Evolutionary conservation across 1,140 invertebrate species (phyloP).

Genomic region (Temnothorax nylanderi): DNA sequence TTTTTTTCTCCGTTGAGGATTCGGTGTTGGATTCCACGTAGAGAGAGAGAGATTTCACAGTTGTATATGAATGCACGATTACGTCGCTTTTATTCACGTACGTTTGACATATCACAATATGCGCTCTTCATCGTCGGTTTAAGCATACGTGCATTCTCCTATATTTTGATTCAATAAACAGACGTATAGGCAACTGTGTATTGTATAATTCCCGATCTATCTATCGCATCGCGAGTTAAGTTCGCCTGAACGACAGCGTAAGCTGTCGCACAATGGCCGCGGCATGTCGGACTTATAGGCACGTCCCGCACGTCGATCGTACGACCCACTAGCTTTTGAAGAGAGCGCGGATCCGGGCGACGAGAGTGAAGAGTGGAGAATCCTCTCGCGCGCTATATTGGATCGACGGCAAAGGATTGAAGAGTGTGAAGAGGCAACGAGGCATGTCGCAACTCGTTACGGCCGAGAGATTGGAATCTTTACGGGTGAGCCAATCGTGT

Average conservation of each 20-base stretch:
- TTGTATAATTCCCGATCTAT: conserved; percentile 34
- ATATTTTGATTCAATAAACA: conserved; percentile 15
- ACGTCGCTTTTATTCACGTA: neutral
- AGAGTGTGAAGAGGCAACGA: conserved; percentile 66
- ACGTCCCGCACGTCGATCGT: conserved; percentile 67
- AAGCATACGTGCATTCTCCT: neutral
- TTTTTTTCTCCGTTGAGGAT: neutral
- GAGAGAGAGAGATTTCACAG: neutral
- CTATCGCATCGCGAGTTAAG: conserved; percentile 32
- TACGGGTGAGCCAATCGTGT: conserved; percentile 52
- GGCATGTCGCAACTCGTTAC: conserved; percentile 72
- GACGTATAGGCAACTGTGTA: no score
- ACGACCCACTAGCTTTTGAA: conserved; percentile 69
- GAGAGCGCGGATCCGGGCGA: conserved; percentile 17
- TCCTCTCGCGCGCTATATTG: conserved; percentile 16
- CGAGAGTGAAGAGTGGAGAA: neutral
- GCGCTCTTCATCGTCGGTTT: neutral
- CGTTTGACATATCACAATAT: neutral
- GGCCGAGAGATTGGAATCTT: conserved; percentile 73
- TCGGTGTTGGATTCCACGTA: conserved; percentile 19
- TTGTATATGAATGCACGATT: neutral
- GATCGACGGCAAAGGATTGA: conserved; percentile 63
- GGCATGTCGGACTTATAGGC: conserved; percentile 8
- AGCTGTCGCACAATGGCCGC: conserved; percentile 8
- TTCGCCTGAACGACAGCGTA: conserved; percentile 7